These are phyloP conservation scores for Pomatostomus ruficeps DNA, from an alignment of 2,113 vertebrate species.

Conservation along the genomic window DNA sequence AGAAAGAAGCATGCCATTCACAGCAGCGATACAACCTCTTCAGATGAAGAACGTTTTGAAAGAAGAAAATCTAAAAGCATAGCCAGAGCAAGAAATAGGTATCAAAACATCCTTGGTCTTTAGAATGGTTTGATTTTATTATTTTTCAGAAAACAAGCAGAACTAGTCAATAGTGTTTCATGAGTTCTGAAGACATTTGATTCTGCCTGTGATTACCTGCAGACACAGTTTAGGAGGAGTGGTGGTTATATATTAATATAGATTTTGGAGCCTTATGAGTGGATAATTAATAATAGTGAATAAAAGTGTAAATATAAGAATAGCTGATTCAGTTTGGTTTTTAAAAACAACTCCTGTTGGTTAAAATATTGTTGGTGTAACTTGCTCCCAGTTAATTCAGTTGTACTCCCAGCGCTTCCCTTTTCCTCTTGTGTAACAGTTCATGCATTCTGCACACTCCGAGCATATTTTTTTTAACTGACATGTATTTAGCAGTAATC, in stretches of 20 bases:
- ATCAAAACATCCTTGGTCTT: not conserved
- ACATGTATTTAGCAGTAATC: not conserved
- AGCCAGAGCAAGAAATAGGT: constrained; percentile 95
- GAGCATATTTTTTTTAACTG: fast-evolving
- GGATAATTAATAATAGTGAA: not conserved
- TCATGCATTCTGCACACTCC: not conserved
- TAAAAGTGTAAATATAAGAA: not conserved
- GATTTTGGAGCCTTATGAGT: not conserved
- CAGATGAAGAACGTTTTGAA: constrained; percentile 98
- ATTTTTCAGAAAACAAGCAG: not conserved
- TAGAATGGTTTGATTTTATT: not conserved
- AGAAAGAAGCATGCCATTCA: constrained; percentile 99
- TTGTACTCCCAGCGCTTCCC: not conserved
- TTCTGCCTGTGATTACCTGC: not conserved
- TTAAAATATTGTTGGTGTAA: not conserved
- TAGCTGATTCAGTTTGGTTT: not conserved
- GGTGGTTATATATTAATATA: not conserved
- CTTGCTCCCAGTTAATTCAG: not conserved
- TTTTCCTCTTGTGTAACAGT: not conserved
- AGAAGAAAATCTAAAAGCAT: constrained; percentile 97
- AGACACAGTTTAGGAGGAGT: not conserved
- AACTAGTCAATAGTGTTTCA: not conserved
- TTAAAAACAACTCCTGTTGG: not conserved
- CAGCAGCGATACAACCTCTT: constrained; percentile 97
- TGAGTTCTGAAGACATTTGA: not conserved